Conservation (phyloP, 2,797 vertebrate species). For the Knipowitschia caucasica region DNA sequence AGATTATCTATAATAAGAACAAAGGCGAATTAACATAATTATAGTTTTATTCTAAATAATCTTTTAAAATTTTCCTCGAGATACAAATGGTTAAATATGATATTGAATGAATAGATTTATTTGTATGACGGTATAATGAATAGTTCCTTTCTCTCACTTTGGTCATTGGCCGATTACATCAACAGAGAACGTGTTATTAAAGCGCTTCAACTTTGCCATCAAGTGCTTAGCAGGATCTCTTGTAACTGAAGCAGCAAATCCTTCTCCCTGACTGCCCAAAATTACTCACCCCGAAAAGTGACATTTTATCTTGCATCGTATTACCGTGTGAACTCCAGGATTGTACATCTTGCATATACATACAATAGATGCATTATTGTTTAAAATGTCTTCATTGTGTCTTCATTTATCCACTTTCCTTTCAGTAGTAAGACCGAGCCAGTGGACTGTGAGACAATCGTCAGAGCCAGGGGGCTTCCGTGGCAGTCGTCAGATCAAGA, state of each 20-base stretch:
- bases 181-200: constrained; percentile 66
- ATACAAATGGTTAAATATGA: no score
- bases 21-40: no score
- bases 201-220: constrained; percentile 68
- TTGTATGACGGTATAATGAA: no score
- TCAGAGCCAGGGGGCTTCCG: constrained; percentile 91
- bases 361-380: constrained; percentile 7
- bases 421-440: constrained; percentile 85
- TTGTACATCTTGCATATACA: constrained; percentile 23
- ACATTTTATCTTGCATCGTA: constrained; percentile 55
- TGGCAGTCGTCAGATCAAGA: constrained; percentile 98
- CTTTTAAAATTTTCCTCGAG: no score
- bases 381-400: not conserved
- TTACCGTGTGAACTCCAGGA: constrained; percentile 39
- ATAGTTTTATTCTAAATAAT: no score
- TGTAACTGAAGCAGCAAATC: constrained; percentile 53
- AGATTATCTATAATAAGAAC: not conserved
- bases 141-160: constrained; percentile 12
- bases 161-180: constrained; percentile 60
- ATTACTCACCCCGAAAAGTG: constrained; percentile 51
- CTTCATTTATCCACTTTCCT: not conserved
- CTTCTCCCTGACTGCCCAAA: constrained; percentile 44
- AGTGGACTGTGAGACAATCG: constrained; percentile 93
- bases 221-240: constrained; percentile 64
- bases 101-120: no score